Evolutionary conservation across 1,140 invertebrate genomes (phyloP).

Genomic region (Euura lappo): DNA sequence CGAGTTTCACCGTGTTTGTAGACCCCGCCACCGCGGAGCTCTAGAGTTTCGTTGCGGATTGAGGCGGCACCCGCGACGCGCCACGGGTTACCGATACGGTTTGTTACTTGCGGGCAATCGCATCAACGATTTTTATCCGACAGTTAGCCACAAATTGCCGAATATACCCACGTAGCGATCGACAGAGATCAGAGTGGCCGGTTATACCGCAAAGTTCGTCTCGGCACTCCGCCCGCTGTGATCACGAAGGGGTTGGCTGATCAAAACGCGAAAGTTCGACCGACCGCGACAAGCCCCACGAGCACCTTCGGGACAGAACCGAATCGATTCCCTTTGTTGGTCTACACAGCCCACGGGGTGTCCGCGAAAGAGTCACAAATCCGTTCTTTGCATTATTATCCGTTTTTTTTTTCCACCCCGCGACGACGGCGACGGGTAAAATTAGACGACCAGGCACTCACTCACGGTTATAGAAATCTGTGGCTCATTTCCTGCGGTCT

Average conservation of each 20-base stretch:
- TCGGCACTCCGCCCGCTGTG: background rate
- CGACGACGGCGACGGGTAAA: no score
- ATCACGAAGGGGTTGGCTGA: background rate
- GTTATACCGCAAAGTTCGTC: background rate
- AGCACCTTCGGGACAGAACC: background rate
- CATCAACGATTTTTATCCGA: background rate
- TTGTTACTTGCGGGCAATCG: background rate
- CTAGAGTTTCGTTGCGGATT: no score
- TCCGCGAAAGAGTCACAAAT: no score
- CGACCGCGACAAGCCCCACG: background rate
- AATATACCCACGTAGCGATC: background rate
- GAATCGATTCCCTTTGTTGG: background rate
- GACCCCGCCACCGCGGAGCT: conserved; percentile 22
- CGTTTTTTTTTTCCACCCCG: no score
- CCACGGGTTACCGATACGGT: background rate
- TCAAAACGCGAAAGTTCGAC: background rate
- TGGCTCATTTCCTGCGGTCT: no score
- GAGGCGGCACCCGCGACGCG: no score
- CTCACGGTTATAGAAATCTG: no score
- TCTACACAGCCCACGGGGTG: no score
- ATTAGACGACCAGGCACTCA: no score
- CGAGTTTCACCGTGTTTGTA: no score
- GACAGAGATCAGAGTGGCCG: background rate
- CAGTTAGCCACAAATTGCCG: background rate
- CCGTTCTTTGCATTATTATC: no score